A percentile compares a stretch with the other conserved stretches of the same genome.
Evolutionary conservation across 2,113 vertebrate genomes (phyloP).

Genomic region (Hyla sarda): DNA sequence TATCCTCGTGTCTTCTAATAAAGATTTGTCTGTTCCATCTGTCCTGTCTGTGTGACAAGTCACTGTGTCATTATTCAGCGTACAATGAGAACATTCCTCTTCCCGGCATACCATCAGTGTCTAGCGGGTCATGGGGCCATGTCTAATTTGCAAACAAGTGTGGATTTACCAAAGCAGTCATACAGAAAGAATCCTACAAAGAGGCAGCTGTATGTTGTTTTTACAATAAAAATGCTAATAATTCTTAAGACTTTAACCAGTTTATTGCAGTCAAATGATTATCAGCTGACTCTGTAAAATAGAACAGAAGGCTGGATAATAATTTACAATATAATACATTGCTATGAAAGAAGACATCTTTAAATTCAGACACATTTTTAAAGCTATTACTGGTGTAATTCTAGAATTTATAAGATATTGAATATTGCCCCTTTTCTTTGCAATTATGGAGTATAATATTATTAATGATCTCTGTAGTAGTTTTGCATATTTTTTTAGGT

Average conservation of each 20-base stretch:
- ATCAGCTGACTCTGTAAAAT: not conserved
- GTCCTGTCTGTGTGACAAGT: slow-evolving; percentile 35
- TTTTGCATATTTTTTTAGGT: not conserved
- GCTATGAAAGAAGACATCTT: not conserved
- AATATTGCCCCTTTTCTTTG: no score
- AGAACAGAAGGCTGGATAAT: not conserved
- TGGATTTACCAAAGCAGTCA: slow-evolving; percentile 19
- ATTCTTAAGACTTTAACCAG: not conserved
- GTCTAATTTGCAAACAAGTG: slow-evolving; percentile 44
- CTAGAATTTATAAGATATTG: not conserved
- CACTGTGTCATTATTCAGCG: slow-evolving; percentile 21
- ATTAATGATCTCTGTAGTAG: no score
- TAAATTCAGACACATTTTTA: no score
- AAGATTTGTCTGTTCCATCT: slow-evolving; percentile 19
- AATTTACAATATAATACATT: not conserved
- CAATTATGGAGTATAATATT: not conserved
- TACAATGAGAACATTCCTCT: slow-evolving; percentile 3
- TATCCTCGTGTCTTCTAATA: slow-evolving; percentile 1
- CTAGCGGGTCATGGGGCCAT: slow-evolving; percentile 29
- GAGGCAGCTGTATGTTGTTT: not conserved
- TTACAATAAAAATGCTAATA: not conserved
- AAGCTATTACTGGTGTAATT: not conserved
- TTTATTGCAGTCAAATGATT: not conserved
- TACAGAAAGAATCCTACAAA: not conserved
- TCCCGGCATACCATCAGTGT: not conserved